phyloP scores from a whole-genome alignment of 2,113 vertebrate genomes.

The Archilochus colubris region DNA sequence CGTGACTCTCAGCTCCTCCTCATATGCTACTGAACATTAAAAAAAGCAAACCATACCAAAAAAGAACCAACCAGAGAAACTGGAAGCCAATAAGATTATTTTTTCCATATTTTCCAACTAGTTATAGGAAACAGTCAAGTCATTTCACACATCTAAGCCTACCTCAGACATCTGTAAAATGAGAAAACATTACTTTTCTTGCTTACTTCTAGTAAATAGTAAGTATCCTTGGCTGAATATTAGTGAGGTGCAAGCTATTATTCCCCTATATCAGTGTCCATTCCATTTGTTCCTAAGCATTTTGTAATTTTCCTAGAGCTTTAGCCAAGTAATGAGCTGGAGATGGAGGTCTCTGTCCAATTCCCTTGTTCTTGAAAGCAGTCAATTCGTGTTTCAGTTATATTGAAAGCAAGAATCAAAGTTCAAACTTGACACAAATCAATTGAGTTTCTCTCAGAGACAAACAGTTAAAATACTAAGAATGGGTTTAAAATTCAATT shows the following conservation, averaged over 20 bases:
- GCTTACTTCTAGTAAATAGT: neutral
- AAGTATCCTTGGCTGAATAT: neutral
- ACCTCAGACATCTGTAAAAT: neutral
- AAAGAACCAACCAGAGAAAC: neutral
- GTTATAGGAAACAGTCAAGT: neutral
- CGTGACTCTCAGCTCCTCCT: rapidly evolving
- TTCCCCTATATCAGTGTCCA: neutral
- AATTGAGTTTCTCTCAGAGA: neutral
- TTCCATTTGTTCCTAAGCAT: neutral
- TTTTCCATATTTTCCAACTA: neutral
- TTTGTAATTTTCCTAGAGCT: neutral
- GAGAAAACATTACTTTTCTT: neutral
- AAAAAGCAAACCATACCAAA: rapidly evolving
- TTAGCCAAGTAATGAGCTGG: neutral
- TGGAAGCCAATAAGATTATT: neutral
- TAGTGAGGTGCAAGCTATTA: neutral
- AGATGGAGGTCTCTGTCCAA: neutral
- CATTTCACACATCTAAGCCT: neutral
- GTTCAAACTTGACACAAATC: neutral
- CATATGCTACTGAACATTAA: rapidly evolving
- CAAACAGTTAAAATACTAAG: neutral
- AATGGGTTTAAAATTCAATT: neutral
- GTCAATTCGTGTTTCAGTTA: neutral
- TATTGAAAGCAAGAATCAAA: neutral
- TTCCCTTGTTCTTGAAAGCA: neutral